Evolutionary conservation across 2,113 vertebrate species (phyloP).

Genomic region (Stegastes partitus): DNA sequence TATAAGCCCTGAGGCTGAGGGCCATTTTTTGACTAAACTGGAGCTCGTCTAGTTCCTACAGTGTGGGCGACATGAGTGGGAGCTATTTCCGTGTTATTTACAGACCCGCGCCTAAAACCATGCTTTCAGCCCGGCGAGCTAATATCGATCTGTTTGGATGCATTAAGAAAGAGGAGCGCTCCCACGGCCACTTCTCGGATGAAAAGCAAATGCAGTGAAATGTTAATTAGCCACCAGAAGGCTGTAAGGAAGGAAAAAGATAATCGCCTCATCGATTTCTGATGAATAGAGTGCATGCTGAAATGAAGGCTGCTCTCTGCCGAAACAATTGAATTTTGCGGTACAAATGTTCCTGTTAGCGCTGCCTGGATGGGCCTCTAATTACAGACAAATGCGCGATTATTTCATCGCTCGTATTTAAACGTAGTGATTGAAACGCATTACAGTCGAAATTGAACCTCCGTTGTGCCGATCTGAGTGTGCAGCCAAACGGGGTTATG

Average conservation of each 20-base stretch:
- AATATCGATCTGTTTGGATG: slow-evolving; percentile 57
- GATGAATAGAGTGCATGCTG: slow-evolving; percentile 12
- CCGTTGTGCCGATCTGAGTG: too few species aligned
- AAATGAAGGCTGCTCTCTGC: slow-evolving; percentile 7
- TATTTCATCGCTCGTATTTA: too few species aligned
- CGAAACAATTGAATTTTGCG: slow-evolving; percentile 6
- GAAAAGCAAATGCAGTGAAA: slow-evolving; percentile 37
- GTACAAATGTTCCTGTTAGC: neutral
- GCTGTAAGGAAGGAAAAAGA: neutral
- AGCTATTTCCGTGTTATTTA: slow-evolving; percentile 33
- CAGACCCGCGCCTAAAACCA: slow-evolving; percentile 11
- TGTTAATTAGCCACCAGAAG: slow-evolving; percentile 18
- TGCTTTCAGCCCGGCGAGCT: slow-evolving; percentile 41
- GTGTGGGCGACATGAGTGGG: slow-evolving; percentile 2
- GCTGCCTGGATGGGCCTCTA: neutral
- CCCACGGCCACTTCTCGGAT: slow-evolving; percentile 9
- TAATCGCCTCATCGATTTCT: slow-evolving; percentile 11
- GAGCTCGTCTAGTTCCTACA: slow-evolving; percentile 13
- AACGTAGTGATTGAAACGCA: too few species aligned
- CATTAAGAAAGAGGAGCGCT: slow-evolving; percentile 55
- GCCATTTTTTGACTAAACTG: neutral
- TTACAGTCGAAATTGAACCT: too few species aligned
- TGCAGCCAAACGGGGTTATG: too few species aligned
- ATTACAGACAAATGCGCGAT: too few species aligned
- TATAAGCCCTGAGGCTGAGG: neutral